Conservation (phyloP, 1,140 invertebrate genomes). For the Ptiloglossa arizonensis region DNA sequence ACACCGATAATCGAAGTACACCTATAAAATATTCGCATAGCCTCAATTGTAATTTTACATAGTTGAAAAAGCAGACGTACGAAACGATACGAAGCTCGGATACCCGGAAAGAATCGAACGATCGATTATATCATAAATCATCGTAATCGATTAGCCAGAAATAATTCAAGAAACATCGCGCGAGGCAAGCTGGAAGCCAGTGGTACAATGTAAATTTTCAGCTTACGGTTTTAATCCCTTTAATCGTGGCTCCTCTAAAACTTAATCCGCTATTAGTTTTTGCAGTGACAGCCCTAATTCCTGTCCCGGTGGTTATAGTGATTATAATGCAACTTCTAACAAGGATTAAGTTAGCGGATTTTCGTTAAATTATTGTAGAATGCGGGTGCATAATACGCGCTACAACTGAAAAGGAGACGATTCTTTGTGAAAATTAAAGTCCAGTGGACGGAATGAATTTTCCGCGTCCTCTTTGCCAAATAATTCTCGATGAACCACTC, state of each 20-base stretch:
- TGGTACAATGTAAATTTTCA: conserved; percentile 62
- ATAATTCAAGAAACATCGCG: neutral
- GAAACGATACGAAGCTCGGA: too few relatives aligned
- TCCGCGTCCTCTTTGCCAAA: too few relatives aligned
- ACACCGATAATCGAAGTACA: too few relatives aligned
- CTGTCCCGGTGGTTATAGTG: conserved; percentile 59
- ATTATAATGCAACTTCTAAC: conserved; percentile 63
- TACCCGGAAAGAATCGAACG: neutral
- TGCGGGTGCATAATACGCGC: neutral
- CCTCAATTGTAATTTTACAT: too few relatives aligned
- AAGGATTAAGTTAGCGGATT: conserved; percentile 66
- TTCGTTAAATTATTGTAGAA: conserved; percentile 65
- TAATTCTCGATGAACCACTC: too few relatives aligned
- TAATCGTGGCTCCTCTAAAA: conserved; percentile 64
- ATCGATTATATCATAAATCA: neutral
- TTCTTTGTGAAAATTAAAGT: too few relatives aligned
- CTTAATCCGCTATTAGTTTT: conserved; percentile 69
- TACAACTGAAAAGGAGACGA: neutral
- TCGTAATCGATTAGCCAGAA: neutral
- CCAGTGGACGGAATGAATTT: too few relatives aligned
- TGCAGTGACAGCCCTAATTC: conserved; percentile 69
- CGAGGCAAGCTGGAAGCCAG: conserved; percentile 4
- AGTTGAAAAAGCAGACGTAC: too few relatives aligned
- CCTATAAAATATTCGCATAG: too few relatives aligned
- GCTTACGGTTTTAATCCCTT: conserved; percentile 59